Percentiles rank a stretch among this genome's conserved stretches.
phyloP scores from a whole-genome alignment of 2,888 invertebrate genomes.

The Nemotelus nigrinus region DNA sequence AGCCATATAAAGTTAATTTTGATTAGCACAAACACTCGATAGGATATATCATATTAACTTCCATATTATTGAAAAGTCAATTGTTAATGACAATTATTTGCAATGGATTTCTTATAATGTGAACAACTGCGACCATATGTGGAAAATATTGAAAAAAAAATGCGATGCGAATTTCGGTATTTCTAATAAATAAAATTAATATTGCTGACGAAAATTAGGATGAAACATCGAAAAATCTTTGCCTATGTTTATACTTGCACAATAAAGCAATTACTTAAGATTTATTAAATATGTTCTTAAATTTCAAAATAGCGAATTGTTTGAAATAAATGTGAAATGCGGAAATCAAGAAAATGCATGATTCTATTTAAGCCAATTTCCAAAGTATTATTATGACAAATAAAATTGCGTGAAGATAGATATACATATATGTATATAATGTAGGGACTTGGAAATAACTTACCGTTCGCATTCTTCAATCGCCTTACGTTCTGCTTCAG shows the following conservation, averaged over 20 bases:
- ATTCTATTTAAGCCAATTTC: conserved; percentile 23
- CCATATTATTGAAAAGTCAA: no score
- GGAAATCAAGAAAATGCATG: not conserved
- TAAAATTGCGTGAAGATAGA: not conserved
- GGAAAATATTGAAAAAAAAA: conserved; percentile 18
- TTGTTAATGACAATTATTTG: not conserved
- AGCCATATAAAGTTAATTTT: conserved; percentile 43
- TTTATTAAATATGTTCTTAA: no score
- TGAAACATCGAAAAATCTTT: conserved; percentile 25
- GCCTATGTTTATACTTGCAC: conserved; percentile 30
- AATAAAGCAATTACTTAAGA: conserved; percentile 33
- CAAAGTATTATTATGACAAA: not conserved
- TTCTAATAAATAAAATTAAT: conserved; percentile 53
- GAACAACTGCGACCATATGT: not conserved
- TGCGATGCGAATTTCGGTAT: conserved; percentile 6
- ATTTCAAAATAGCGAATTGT: not conserved
- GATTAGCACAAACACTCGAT: conserved; percentile 36
- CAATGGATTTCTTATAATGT: not conserved
- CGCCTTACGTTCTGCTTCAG: conserved; percentile 67
- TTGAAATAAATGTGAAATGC: not conserved
- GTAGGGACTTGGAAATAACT: conserved; percentile 49
- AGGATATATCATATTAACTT: not conserved
- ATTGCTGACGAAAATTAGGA: conserved; percentile 27
- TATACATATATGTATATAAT: not conserved
- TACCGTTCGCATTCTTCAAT: conserved; percentile 75